Conservation (phyloP, 2,113 vertebrate genomes). For the Eulemur macaco region DNA sequence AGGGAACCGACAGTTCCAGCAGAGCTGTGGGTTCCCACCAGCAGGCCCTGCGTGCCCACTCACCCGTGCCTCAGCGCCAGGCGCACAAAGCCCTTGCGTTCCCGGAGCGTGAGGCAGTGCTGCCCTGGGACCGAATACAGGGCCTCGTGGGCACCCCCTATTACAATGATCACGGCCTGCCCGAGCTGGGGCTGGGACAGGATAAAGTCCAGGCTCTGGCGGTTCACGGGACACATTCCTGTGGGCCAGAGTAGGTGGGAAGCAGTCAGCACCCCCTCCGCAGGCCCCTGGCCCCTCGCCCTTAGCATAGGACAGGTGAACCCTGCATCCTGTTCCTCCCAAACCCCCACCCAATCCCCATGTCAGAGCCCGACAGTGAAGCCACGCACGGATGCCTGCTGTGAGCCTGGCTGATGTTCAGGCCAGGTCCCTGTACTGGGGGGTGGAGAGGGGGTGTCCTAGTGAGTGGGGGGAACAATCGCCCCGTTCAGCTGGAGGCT, state of each 20-base stretch:
- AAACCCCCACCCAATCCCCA: neutral
- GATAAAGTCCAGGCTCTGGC: constrained; percentile 82
- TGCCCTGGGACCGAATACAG: constrained; percentile 80
- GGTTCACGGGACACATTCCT: constrained; percentile 85
- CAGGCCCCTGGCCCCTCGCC: accelerated
- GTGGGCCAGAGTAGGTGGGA: neutral
- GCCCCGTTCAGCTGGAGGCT: neutral
- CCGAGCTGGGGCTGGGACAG: constrained; percentile 78
- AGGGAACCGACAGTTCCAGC: neutral
- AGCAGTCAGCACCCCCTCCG: neutral
- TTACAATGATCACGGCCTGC: constrained; percentile 86
- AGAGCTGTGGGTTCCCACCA: neutral
- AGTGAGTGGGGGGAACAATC: accelerated
- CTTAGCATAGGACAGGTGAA: neutral
- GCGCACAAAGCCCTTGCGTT: constrained; percentile 87
- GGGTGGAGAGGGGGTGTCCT: accelerated
- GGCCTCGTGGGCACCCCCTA: constrained; percentile 87
- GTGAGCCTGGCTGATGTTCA: neutral
- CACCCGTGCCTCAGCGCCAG: constrained; percentile 88
- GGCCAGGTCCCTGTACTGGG: neutral
- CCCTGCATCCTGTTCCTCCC: neutral
- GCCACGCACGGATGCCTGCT: neutral
- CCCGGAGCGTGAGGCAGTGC: constrained; percentile 81
- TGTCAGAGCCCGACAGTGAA: neutral
- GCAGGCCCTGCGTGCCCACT: neutral